Evolutionary conservation across 2,113 vertebrate species (phyloP).

Genomic region (Ifrita kowaldi): DNA sequence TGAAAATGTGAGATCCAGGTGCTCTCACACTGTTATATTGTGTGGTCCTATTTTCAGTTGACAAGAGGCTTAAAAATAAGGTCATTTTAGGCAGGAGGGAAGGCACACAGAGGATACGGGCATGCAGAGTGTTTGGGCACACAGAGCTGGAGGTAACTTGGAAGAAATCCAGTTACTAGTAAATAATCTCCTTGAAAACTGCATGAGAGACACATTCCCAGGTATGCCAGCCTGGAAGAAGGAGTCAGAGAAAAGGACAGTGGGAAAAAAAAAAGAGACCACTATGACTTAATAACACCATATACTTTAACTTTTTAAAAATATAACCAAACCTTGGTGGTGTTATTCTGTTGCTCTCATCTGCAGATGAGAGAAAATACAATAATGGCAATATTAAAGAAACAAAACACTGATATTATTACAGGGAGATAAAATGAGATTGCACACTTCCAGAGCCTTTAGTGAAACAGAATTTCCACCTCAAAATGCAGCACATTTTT

Average conservation of each 20-base stretch:
- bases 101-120: not conserved
- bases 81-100: not conserved
- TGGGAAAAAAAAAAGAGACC: not conserved
- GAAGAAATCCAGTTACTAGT: not conserved
- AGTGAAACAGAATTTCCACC: not conserved
- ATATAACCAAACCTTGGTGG: not conserved
- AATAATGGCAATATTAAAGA: not conserved
- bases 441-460: not conserved
- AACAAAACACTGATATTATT: not conserved
- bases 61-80: not conserved
- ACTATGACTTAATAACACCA: not conserved
- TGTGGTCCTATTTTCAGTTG: not conserved
- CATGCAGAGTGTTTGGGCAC: not conserved
- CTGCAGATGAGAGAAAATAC: not conserved
- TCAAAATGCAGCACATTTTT: not conserved
- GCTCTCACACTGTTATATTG: not conserved
- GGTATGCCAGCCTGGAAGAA: not conserved
- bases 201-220: not conserved
- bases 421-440: not conserved
- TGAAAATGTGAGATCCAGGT: not conserved
- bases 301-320: not conserved
- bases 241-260: not conserved
- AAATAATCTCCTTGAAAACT: not conserved
- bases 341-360: not conserved
- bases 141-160: not conserved